A percentile compares a stretch with the other conserved stretches of the same genome.
Evolutionary conservation across 2,888 invertebrate genomes (phyloP).

Genomic region (Pantelozetes paolii): DNA sequence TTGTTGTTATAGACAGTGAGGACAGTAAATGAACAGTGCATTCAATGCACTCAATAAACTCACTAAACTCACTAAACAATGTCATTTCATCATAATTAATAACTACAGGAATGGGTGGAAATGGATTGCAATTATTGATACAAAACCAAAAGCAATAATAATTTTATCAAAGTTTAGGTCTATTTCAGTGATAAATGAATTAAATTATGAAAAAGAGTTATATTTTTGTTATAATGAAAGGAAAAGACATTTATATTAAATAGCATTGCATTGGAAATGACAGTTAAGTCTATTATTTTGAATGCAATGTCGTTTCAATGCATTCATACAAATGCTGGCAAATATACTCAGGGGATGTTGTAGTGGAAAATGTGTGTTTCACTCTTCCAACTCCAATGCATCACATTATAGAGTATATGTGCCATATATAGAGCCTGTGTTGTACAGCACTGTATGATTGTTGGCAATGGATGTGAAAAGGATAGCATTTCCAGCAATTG

Average conservation of each 20-base stretch:
- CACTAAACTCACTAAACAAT: too few species aligned
- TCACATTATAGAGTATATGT: not conserved
- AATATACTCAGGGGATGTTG: not conserved
- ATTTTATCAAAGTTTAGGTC: not conserved
- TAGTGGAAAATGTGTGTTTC: constrained; percentile 1
- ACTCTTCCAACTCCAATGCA: not conserved
- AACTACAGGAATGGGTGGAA: too few species aligned
- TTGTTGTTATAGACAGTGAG: not conserved
- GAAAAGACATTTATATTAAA: constrained; percentile 32
- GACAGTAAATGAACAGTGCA: not conserved
- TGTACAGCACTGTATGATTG: not conserved
- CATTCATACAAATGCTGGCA: constrained; percentile 20
- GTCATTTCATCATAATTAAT: too few species aligned
- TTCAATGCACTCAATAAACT: too few species aligned
- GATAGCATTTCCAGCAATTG: not conserved
- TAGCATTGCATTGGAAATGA: constrained; percentile 24
- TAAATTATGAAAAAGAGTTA: constrained; percentile 17
- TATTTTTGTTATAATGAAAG: constrained; percentile 15
- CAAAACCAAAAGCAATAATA: not conserved
- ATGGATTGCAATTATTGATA: too few species aligned
- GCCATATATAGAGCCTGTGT: constrained; percentile 15
- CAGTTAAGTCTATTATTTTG: constrained; percentile 31
- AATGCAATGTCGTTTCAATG: not conserved
- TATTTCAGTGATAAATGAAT: not conserved
- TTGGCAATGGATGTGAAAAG: not conserved